Conservation (phyloP, 2,113 vertebrate species). For the Cygnus buccinator region DNA sequence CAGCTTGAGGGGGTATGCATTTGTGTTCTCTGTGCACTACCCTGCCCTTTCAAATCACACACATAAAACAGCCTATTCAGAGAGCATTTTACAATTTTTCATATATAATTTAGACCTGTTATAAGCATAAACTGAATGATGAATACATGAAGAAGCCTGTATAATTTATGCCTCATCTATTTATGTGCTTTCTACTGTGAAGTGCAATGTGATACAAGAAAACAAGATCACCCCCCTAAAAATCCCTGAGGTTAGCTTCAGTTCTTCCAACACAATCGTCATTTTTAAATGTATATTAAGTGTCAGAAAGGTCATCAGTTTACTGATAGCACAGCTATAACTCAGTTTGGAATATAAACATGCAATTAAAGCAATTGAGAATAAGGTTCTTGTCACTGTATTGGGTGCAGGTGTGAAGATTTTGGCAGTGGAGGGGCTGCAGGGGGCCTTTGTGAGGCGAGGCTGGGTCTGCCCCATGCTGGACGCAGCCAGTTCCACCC, state of each 20-base stretch:
- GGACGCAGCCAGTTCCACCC: fast-evolving
- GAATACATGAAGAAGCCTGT: neutral
- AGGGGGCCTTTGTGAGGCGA: neutral
- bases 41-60: neutral
- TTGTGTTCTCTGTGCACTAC: neutral
- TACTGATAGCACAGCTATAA: neutral
- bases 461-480: fast-evolving
- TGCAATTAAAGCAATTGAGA: neutral
- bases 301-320: neutral
- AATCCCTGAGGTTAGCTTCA: neutral
- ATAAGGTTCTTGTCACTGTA: neutral
- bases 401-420: fast-evolving
- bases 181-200: neutral
- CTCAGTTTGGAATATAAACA: neutral
- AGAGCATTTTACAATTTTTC: conserved; percentile 8
- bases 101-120: conserved; percentile 16
- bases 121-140: neutral
- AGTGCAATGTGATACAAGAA: neutral
- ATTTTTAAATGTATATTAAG: neutral
- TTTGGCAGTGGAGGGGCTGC: fast-evolving
- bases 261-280: neutral
- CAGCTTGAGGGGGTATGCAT: neutral
- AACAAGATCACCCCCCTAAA: neutral
- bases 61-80: neutral
- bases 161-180: conserved; percentile 6